phyloP scores from a whole-genome alignment of 2,797 vertebrate species.

The Scarus forsteni region DNA sequence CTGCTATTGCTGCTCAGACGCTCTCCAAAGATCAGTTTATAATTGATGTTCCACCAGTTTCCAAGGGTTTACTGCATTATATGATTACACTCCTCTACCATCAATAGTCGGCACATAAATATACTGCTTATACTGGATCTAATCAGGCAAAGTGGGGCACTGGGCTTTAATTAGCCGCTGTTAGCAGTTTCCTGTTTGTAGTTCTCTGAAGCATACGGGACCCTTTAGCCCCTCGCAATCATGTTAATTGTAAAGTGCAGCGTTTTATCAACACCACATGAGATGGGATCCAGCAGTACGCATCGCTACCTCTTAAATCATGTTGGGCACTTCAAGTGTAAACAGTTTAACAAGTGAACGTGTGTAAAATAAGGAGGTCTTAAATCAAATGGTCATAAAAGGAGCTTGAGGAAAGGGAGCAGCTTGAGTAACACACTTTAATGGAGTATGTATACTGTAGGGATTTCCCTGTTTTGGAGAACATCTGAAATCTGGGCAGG shows the following conservation, averaged over 20 bases:
- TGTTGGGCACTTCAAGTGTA: constrained; percentile 34
- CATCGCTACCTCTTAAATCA: constrained; percentile 34
- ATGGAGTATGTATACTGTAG: too few relatives aligned
- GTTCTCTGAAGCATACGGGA: constrained; percentile 37
- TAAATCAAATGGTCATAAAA: too few relatives aligned
- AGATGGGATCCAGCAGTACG: constrained; percentile 21
- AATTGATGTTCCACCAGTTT: constrained; percentile 62
- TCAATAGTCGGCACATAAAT: constrained; percentile 73
- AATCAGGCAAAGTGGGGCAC: constrained; percentile 69
- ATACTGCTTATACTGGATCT: constrained; percentile 40
- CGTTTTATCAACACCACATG: constrained; percentile 33
- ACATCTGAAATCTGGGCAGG: too few relatives aligned
- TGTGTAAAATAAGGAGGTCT: too few relatives aligned
- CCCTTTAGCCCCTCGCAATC: constrained; percentile 55
- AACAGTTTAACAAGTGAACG: constrained; percentile 16
- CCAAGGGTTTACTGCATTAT: constrained; percentile 54
- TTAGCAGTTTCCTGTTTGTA: constrained; percentile 56
- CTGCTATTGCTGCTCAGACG: background rate
- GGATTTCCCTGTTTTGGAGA: too few relatives aligned
- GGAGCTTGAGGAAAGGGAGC: too few relatives aligned
- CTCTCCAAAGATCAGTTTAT: constrained; percentile 57
- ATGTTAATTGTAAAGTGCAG: constrained; percentile 53
- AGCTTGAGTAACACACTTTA: too few relatives aligned
- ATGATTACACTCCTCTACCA: constrained; percentile 58
- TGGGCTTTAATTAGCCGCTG: constrained; percentile 67